Evolutionary conservation across 2,113 vertebrate genomes (phyloP).

Genomic region (Circaetus gallicus): DNA sequence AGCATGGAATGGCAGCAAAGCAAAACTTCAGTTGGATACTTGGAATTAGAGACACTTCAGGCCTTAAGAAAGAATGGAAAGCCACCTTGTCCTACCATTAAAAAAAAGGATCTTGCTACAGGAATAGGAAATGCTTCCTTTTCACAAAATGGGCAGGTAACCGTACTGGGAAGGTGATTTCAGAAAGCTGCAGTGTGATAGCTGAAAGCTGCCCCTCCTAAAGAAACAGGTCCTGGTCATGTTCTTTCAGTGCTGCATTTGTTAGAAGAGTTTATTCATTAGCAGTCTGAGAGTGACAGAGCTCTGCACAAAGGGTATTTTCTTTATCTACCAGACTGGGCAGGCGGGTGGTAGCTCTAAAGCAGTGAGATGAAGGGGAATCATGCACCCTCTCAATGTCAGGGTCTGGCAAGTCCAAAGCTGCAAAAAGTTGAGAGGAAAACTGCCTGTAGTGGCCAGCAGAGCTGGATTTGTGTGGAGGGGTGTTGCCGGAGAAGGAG

Average conservation of each 20-base stretch:
- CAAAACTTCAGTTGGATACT: not conserved
- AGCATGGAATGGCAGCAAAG: not conserved
- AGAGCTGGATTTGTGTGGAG: not conserved
- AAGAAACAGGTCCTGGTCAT: not conserved
- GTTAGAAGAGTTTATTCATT: not conserved
- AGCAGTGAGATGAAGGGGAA: not conserved
- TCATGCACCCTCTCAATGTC: rapidly evolving
- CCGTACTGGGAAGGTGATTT: not conserved
- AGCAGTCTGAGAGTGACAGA: not conserved
- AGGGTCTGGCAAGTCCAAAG: not conserved
- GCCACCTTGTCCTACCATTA: not conserved
- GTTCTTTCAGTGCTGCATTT: not conserved
- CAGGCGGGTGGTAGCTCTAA: not conserved
- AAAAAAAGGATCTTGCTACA: not conserved
- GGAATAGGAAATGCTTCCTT: not conserved
- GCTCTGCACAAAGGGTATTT: not conserved
- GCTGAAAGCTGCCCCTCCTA: not conserved
- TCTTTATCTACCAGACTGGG: not conserved
- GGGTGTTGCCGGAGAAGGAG: not conserved
- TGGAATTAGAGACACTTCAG: not conserved
- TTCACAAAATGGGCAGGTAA: not conserved
- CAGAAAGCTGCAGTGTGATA: not conserved
- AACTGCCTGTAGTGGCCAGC: not conserved
- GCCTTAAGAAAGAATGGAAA: not conserved
- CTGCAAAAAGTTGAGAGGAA: not conserved